Conservation (phyloP, 2,888 invertebrate species). For the Diarsia brunnea region DNA sequence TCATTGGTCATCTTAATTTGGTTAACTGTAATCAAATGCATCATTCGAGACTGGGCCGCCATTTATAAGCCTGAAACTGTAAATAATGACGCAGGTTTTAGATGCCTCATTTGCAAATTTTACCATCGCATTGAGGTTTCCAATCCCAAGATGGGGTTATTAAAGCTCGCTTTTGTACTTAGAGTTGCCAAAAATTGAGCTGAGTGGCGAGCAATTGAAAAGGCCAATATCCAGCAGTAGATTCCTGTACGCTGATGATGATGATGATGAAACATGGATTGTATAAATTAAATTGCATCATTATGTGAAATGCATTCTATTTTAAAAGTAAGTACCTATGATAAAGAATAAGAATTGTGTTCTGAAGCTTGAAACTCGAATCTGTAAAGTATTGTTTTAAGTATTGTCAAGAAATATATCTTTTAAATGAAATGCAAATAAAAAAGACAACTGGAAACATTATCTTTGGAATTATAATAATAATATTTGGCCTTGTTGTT, state of each 20-base stretch:
- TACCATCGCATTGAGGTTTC: neutral
- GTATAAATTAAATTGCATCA: neutral
- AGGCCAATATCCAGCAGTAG: too few relatives aligned
- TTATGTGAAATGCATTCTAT: neutral
- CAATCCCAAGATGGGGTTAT: too few relatives aligned
- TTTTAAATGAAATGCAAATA: neutral
- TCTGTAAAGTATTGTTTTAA: neutral
- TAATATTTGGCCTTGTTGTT: conserved; percentile 30
- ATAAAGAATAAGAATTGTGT: neutral
- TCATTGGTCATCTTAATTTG: conserved; percentile 51
- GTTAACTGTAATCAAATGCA: conserved; percentile 53
- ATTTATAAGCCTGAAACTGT: conserved; percentile 13
- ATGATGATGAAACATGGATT: neutral
- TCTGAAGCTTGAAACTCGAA: neutral
- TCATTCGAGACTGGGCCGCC: conserved; percentile 16
- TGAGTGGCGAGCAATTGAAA: too few relatives aligned
- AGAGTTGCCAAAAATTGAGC: too few relatives aligned
- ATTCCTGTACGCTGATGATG: too few relatives aligned
- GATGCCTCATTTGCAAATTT: neutral
- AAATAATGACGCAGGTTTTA: neutral
- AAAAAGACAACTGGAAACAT: neutral
- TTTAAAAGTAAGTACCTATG: neutral
- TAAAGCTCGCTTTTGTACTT: neutral
- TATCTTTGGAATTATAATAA: conserved; percentile 11
- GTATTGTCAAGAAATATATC: neutral